These are phyloP conservation scores for Brachypodius melanocephalos DNA, from an alignment of 2,113 vertebrate species.

Conservation along the genomic window DNA sequence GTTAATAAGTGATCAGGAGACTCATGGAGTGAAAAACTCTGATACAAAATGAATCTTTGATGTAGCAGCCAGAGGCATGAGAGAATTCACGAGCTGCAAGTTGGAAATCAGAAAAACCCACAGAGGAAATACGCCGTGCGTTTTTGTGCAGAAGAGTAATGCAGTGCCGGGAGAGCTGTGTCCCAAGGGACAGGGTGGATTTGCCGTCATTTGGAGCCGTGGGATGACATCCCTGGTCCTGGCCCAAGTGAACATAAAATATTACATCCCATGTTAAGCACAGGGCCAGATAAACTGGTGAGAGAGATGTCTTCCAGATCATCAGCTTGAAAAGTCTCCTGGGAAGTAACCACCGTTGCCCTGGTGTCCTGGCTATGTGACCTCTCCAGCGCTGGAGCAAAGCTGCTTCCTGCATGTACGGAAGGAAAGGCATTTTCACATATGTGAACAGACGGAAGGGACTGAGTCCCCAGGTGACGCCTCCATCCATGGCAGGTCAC, in stretches of 20 bases:
- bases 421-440: background rate
- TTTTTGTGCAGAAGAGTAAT: constrained; percentile 17
- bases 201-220: background rate
- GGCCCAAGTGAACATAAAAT: background rate
- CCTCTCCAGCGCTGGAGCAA: background rate
- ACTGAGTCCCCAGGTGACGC: background rate
- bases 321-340: background rate
- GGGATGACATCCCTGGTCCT: background rate
- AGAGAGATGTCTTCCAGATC: constrained; percentile 3
- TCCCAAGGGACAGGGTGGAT: background rate
- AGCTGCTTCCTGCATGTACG: background rate
- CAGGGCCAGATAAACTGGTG: background rate
- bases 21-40: background rate
- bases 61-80: constrained; percentile 20
- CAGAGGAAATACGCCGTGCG: background rate
- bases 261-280: background rate
- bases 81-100: background rate
- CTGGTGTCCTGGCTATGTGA: background rate
- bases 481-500: background rate
- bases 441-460: background rate
- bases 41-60: constrained; percentile 31
- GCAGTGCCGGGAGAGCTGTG: background rate
- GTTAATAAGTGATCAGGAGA: constrained; percentile 8
- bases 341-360: background rate
- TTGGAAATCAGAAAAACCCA: constrained; percentile 22